A percentile compares a stretch with the other conserved stretches of the same genome.
Conservation (phyloP, 2,888 invertebrate species). For the Brenthis daphne region DNA sequence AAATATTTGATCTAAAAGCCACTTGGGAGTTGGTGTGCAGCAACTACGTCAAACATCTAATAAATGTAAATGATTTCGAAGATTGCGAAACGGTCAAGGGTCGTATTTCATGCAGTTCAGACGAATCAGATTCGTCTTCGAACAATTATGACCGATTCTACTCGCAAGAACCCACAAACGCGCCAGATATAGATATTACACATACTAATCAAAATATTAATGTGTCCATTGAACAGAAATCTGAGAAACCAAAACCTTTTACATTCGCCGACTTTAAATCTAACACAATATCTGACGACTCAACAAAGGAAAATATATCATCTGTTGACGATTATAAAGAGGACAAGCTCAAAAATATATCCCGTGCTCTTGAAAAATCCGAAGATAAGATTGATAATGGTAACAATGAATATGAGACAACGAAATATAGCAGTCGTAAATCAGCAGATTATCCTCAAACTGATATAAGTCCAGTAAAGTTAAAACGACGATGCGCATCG, state of each 20-base stretch:
- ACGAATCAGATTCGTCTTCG: constrained; percentile 67
- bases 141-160: constrained; percentile 70
- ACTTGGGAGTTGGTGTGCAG: constrained; percentile 84
- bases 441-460: constrained; percentile 35
- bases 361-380: constrained; percentile 21
- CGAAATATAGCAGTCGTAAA: constrained; percentile 21
- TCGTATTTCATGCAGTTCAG: constrained; percentile 66
- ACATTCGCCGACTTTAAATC: constrained; percentile 83
- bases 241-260: constrained; percentile 71
- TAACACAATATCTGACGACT: constrained; percentile 53
- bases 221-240: constrained; percentile 37
- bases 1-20: constrained; percentile 83
- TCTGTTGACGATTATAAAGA: constrained; percentile 32
- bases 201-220: constrained; percentile 36
- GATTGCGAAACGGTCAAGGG: constrained; percentile 61
- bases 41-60: constrained; percentile 77
- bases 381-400: constrained; percentile 36
- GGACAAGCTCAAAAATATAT: constrained; percentile 35
- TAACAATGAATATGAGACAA: constrained; percentile 12
- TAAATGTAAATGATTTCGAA: constrained; percentile 69
- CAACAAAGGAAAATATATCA: constrained; percentile 44
- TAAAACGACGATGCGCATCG: constrained; percentile 46
- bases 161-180: constrained; percentile 46
- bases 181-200: constrained; percentile 22
- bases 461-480: constrained; percentile 41